Evolutionary conservation across 64 coral and sea anemone genomes (phyloP).

Genomic region (Stichodactyla mertensii): DNA sequence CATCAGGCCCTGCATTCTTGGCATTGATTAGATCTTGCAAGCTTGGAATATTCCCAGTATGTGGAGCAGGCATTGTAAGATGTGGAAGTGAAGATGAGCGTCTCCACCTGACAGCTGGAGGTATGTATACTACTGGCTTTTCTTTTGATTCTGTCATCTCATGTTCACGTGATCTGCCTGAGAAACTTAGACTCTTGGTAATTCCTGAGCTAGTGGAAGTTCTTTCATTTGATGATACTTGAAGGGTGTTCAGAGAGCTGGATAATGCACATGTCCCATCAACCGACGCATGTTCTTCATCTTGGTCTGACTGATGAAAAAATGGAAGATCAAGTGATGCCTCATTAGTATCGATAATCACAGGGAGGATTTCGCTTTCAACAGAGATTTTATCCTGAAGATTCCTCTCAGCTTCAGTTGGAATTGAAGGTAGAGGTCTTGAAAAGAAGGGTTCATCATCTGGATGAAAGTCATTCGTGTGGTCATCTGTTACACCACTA

Average conservation of each 20-base stretch:
- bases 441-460: not conserved
- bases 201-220: not conserved
- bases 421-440: slow-evolving; percentile 38
- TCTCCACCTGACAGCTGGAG: slow-evolving; percentile 29
- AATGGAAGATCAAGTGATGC: not conserved
- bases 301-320: not conserved
- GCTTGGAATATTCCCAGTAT: slow-evolving; percentile 28
- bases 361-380: not conserved
- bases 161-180: not conserved
- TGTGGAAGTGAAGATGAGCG: slow-evolving; percentile 76
- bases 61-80: not conserved
- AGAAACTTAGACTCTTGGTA: not conserved
- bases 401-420: not conserved
- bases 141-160: not conserved
- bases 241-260: not conserved
- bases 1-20: slow-evolving; percentile 58
- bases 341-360: not conserved
- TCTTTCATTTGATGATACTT: not conserved
- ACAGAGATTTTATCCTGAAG: not conserved
- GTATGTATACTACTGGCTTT: not conserved
- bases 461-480: not conserved
- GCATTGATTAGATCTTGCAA: slow-evolving; percentile 66
- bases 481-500: not conserved
- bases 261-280: not conserved
- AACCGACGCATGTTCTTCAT: not conserved